phyloP scores from a whole-genome alignment of 1,140 invertebrate species.

The Drosophila kikkawai region DNA sequence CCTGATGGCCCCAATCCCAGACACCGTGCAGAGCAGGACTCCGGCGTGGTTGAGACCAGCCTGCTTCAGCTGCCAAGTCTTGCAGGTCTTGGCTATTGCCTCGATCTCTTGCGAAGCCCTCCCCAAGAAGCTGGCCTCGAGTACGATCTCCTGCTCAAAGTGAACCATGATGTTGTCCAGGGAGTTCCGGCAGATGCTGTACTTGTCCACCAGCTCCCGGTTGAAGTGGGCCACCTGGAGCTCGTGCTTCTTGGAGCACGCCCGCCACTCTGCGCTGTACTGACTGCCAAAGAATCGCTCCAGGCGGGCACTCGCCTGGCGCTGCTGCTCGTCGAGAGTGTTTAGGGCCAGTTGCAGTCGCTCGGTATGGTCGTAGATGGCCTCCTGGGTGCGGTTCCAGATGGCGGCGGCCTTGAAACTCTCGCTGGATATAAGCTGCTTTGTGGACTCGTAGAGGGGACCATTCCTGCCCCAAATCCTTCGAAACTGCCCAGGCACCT shows the following conservation, averaged over 20 bases:
- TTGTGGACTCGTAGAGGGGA: slow-evolving; percentile 61
- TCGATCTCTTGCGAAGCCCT: slow-evolving; percentile 30
- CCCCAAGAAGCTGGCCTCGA: slow-evolving; percentile 36
- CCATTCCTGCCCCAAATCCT: slow-evolving; percentile 40
- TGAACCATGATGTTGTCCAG: slow-evolving; percentile 40
- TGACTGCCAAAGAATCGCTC: slow-evolving; percentile 18
- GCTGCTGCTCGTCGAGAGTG: slow-evolving; percentile 21
- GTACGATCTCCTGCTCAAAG: slow-evolving; percentile 34
- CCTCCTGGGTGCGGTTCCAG: slow-evolving; percentile 48
- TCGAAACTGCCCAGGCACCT: slow-evolving; percentile 10
- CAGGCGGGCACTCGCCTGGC: slow-evolving; percentile 24
- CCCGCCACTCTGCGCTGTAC: slow-evolving; percentile 13
- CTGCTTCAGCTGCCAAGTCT: slow-evolving; percentile 41
- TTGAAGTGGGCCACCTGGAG: slow-evolving; percentile 50
- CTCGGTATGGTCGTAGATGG: slow-evolving; percentile 7
- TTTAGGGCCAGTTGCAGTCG: slow-evolving; percentile 17
- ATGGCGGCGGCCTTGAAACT: slow-evolving; percentile 16
- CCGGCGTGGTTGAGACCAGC: slow-evolving; percentile 34
- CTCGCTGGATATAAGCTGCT: slow-evolving; percentile 33
- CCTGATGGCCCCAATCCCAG: slow-evolving; percentile 42
- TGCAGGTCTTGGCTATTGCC: slow-evolving; percentile 16
- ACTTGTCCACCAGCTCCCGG: slow-evolving; percentile 49
- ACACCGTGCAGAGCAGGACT: slow-evolving; percentile 42
- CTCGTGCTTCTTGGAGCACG: slow-evolving; percentile 52
- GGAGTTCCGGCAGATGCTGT: slow-evolving; percentile 39